Evolutionary conservation across 2,888 invertebrate genomes (phyloP).

Genomic region (Drosophila trichaetosa): DNA sequence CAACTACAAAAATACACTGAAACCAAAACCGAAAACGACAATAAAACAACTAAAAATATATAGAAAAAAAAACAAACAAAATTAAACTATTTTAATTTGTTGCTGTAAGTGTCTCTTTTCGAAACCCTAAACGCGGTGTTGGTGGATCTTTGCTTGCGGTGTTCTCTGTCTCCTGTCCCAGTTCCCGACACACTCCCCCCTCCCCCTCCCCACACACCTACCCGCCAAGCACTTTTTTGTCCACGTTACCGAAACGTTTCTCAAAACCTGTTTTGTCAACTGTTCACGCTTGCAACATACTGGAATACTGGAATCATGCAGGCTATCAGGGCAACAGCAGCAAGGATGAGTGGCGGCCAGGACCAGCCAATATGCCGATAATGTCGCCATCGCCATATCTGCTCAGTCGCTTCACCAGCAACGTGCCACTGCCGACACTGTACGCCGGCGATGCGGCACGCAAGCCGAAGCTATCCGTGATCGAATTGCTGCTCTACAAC

Average conservation of each 20-base stretch:
- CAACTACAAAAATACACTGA: slow-evolving; percentile 31
- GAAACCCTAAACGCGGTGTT: slow-evolving; percentile 32
- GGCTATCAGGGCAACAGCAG: slow-evolving; percentile 72
- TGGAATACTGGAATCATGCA: slow-evolving; percentile 15
- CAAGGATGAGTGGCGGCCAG: slow-evolving; percentile 84
- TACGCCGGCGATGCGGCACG: slow-evolving; percentile 89
- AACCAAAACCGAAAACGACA: slow-evolving; percentile 30
- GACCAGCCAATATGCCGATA: slow-evolving; percentile 79
- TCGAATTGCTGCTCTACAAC: slow-evolving; percentile 90
- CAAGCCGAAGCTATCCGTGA: slow-evolving; percentile 84
- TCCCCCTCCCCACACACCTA: neutral
- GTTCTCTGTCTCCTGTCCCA: neutral
- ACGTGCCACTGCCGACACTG: slow-evolving; percentile 92
- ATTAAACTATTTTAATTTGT: slow-evolving; percentile 31
- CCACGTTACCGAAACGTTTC: slow-evolving; percentile 40
- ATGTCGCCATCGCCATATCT: slow-evolving; percentile 84
- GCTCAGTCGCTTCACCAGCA: slow-evolving; percentile 84
- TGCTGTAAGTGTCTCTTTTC: neutral
- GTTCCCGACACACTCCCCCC: neutral
- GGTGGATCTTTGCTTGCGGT: slow-evolving; percentile 67
- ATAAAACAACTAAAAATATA: slow-evolving; percentile 51
- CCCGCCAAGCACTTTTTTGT: neutral
- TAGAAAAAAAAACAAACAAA: slow-evolving; percentile 15
- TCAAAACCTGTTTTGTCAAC: slow-evolving; percentile 66
- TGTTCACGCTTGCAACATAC: slow-evolving; percentile 34